Percentiles rank a stretch among this genome's conserved stretches.
Evolutionary conservation across 2,888 invertebrate species (phyloP).

Genomic region (Macaria notata): DNA sequence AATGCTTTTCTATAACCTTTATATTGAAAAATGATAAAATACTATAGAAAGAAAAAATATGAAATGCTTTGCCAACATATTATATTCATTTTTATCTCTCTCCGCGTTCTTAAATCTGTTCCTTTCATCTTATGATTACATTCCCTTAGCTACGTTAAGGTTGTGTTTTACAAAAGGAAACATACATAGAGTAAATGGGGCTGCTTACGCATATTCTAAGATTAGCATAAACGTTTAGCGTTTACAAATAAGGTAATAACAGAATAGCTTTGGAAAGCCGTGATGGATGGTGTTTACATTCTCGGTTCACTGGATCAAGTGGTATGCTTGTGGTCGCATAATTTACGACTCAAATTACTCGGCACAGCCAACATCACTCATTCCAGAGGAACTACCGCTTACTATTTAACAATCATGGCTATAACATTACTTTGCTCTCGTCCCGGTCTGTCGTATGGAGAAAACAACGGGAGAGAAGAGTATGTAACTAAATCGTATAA

Average conservation of each 20-base stretch:
- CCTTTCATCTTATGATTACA: not conserved
- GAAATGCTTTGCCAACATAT: not conserved
- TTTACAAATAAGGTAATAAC: slow-evolving; percentile 15
- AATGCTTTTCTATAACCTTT: no score
- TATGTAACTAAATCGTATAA: no score
- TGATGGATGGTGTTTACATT: slow-evolving; percentile 41
- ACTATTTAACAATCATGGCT: no score
- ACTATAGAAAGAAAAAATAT: not conserved
- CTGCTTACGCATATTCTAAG: not conserved
- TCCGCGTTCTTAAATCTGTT: not conserved
- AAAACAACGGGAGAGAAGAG: no score
- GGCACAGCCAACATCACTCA: slow-evolving; percentile 31
- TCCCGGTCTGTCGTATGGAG: no score
- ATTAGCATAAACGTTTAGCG: slow-evolving; percentile 2
- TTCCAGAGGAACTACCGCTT: slow-evolving; percentile 8
- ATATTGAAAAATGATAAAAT: no score
- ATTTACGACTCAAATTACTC: slow-evolving; percentile 42
- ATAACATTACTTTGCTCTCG: no score
- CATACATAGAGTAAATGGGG: no score
- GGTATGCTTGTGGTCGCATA: slow-evolving; percentile 35
- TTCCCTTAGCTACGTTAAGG: not conserved
- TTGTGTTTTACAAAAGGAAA: not conserved
- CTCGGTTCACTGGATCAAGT: slow-evolving; percentile 33
- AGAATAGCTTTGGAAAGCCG: slow-evolving; percentile 15
- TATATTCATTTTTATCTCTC: not conserved